Base-by-base conservation (phyloP, 2,888 invertebrate species). In the Macrosoma leucophasiata region DNA sequence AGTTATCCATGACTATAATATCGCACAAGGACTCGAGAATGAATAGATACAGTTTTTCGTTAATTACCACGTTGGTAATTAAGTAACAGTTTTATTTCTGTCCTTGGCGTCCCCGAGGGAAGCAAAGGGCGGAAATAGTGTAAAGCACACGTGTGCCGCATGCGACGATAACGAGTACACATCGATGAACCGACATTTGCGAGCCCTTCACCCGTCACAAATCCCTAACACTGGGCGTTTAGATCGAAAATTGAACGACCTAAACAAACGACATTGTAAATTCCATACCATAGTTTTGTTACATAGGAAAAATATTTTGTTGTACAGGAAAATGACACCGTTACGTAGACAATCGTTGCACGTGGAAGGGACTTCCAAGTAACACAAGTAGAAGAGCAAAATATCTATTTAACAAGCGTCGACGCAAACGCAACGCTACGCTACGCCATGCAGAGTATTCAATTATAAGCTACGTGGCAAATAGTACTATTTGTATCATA, bases 71-170 rank as follows among this genome's bases (percentile, higher is more conserved):
- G 44, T 46, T 48, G 53, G 64, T 67, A 67, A 74, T 71, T 70
- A 72, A 63, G 68, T 63, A 60, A 66, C 59, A 63, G 64, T 67
- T 68, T 68, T 71, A 73, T 70, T 62, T 48, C 56, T 62, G 72
- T 73, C 73, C 71, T 75, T 74, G 72, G 64, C 49, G 56, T 58
- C 63, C 62, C 60, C 60, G 53, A 63, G 69, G 48, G 49, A 70
- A 65, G 62, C 62, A 64, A 70, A 69, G 77, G 75, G 74, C 79
- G 79, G 79, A 79, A 73, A 65, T 70, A 67, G 62, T 63, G 58
- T 54, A 48, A 48, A 58, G 53, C 65, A 71, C 75, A 78, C 77
- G 75, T 78, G 77, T 61, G 61, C 50, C 64, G 61, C 75, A 76
- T 58, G 64, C 68, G 55, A 57, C 62, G 75, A 77, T 76, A 75